Conservation (phyloP, 2,888 invertebrate genomes). For the Mythimna ferrago region DNA sequence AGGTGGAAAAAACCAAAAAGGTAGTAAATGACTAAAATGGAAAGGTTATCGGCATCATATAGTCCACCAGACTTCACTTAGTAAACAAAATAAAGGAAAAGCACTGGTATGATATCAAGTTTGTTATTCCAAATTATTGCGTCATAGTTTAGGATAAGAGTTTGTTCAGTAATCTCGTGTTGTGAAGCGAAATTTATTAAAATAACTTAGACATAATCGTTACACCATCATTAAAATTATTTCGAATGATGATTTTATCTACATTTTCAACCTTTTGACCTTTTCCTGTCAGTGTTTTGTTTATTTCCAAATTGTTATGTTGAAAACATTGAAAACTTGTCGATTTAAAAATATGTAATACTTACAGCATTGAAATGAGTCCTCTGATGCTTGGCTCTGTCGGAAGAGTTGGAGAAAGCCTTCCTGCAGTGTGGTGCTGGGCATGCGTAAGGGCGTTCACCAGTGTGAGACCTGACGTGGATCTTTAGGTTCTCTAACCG, state of each 20-base stretch:
- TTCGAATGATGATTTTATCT: not conserved
- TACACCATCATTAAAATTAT: not conserved
- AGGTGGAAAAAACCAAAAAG: not conserved
- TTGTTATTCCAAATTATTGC: not conserved
- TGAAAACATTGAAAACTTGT: not conserved
- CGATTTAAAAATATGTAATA: slow-evolving; percentile 57
- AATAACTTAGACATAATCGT: not conserved
- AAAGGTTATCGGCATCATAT: slow-evolving; percentile 10
- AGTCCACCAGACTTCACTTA: too few relatives aligned
- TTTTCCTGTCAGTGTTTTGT: slow-evolving; percentile 1
- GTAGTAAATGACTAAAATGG: not conserved
- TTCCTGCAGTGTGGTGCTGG: slow-evolving; percentile 98
- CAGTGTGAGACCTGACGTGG: slow-evolving; percentile 98
- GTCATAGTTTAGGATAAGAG: slow-evolving; percentile 11
- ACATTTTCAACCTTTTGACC: not conserved
- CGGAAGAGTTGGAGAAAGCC: slow-evolving; percentile 99
- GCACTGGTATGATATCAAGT: not conserved
- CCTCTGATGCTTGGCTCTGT: slow-evolving; percentile 99
- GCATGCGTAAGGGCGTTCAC: slow-evolving; percentile 98
- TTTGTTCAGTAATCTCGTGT: slow-evolving; percentile 7
- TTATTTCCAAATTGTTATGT: not conserved
- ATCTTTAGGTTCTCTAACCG: slow-evolving; percentile 99
- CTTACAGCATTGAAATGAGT: slow-evolving; percentile 99
- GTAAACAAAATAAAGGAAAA: slow-evolving; percentile 16
- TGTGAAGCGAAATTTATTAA: not conserved